A percentile compares a stretch with the other conserved stretches of the same genome.
phyloP scores from a whole-genome alignment of 35 echinoderm and acorn worm genomes.

The Apostichopus californicus region DNA sequence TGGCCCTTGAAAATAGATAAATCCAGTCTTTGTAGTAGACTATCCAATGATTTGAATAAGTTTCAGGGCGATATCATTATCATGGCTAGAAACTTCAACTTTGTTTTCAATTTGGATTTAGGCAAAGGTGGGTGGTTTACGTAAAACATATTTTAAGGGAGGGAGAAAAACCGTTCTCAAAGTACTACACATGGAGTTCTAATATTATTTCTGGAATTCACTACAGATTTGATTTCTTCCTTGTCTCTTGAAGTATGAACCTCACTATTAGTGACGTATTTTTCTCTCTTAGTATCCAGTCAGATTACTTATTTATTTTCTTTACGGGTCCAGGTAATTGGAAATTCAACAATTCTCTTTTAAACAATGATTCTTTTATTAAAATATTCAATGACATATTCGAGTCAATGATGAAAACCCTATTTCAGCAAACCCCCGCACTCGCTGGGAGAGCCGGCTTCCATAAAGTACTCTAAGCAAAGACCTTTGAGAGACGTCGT shows the following conservation, averaged over 20 bases:
- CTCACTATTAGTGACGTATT: background rate
- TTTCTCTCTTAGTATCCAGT: background rate
- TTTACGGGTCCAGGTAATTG: conserved; percentile 34
- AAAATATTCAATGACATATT: background rate
- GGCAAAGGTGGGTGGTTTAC: conserved; percentile 20
- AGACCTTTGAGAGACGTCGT: background rate
- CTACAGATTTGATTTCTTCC: conserved; percentile 27
- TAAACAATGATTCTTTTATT: background rate
- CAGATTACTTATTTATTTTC: conserved; percentile 19
- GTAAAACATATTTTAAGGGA: conserved; percentile 28
- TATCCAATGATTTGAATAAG: background rate
- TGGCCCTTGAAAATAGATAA: conserved; percentile 26
- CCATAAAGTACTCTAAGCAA: conserved; percentile 14
- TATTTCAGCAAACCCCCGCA: background rate
- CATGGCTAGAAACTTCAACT: conserved; percentile 24
- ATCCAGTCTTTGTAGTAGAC: background rate
- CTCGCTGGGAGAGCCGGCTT: background rate
- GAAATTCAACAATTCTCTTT: conserved; percentile 50
- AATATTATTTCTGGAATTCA: conserved; percentile 46
- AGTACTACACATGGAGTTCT: conserved; percentile 39
- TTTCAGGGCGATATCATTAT: conserved; percentile 46
- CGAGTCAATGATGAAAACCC: background rate
- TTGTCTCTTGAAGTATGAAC: background rate
- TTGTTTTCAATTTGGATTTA: conserved; percentile 28
- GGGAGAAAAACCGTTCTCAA: conserved; percentile 25